phyloP scores from a whole-genome alignment of 2,888 invertebrate species.

The Pandemis heparana region DNA sequence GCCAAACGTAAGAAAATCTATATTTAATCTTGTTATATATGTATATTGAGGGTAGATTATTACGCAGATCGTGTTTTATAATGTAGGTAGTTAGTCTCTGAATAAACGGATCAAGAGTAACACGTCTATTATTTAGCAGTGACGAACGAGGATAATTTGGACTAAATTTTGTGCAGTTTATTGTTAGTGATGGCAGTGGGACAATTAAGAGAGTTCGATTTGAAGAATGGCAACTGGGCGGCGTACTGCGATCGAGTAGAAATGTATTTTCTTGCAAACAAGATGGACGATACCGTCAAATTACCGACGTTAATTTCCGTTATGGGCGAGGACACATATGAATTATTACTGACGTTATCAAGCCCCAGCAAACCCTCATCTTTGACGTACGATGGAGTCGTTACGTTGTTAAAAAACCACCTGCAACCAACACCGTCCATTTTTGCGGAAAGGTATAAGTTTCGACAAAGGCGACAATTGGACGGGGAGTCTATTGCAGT shows the following conservation, averaged over 20 bases:
- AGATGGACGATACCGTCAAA: not conserved
- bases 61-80: too few relatives aligned
- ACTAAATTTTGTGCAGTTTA: too few relatives aligned
- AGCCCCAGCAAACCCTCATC: not conserved
- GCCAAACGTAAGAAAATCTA: too few relatives aligned
- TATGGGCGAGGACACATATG: constrained; percentile 11
- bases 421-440: constrained; percentile 20
- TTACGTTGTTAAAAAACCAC: not conserved
- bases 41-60: too few relatives aligned
- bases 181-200: not conserved
- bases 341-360: not conserved
- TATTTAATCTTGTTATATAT: too few relatives aligned
- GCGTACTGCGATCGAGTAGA: not conserved
- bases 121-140: too few relatives aligned
- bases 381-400: not conserved
- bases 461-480: constrained; percentile 8
- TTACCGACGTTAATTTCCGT: constrained; percentile 16
- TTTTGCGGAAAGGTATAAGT: constrained; percentile 22
- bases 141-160: too few relatives aligned
- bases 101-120: too few relatives aligned
- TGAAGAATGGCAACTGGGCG: not conserved
- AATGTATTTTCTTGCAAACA: constrained; percentile 16
- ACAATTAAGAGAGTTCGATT: not conserved
- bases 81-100: too few relatives aligned
- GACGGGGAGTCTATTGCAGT: constrained; percentile 4